phyloP scores from a whole-genome alignment of 92 coral and sea anemone genomes.

The Nematostella vectensis region DNA sequence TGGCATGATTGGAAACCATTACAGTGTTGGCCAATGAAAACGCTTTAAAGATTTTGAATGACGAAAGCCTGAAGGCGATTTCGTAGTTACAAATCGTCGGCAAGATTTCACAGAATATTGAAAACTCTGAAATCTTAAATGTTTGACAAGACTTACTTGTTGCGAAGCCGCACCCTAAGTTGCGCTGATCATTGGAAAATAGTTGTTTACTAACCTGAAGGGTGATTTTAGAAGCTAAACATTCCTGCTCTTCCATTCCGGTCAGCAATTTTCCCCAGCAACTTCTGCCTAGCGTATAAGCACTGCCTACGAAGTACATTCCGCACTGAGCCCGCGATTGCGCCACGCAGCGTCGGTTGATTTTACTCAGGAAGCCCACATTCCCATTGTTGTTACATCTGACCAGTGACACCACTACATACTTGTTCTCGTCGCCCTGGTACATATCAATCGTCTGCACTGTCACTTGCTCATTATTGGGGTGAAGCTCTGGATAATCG shows the following conservation, averaged over 20 bases:
- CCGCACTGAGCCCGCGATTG: slow-evolving; percentile 4
- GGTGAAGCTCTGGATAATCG: not conserved
- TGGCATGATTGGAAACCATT: too few relatives aligned
- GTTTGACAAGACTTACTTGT: too few relatives aligned
- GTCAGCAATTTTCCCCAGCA: not conserved
- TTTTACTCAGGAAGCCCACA: slow-evolving; percentile 5
- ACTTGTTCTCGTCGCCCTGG: slow-evolving; percentile 9
- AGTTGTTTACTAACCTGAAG: too few relatives aligned
- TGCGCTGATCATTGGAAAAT: too few relatives aligned
- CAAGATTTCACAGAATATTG: too few relatives aligned
- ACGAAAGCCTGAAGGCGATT: too few relatives aligned
- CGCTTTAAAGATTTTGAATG: too few relatives aligned
- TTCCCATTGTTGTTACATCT: slow-evolving; percentile 2
- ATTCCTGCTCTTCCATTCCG: not conserved
- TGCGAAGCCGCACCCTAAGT: too few relatives aligned
- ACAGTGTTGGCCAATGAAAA: too few relatives aligned
- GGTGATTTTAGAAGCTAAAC: not conserved
- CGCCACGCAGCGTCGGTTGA: slow-evolving; percentile 13
- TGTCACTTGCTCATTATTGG: not conserved
- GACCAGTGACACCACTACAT: slow-evolving; percentile 3
- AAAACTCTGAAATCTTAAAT: too few relatives aligned
- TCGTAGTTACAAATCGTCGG: too few relatives aligned
- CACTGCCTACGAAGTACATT: slow-evolving; percentile 5
- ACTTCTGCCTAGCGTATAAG: not conserved
- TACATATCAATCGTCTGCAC: slow-evolving; percentile 20